These are phyloP conservation scores for Brachionus manjavacas DNA, from an alignment of 1,140 invertebrate species.

Conservation along the genomic window DNA sequence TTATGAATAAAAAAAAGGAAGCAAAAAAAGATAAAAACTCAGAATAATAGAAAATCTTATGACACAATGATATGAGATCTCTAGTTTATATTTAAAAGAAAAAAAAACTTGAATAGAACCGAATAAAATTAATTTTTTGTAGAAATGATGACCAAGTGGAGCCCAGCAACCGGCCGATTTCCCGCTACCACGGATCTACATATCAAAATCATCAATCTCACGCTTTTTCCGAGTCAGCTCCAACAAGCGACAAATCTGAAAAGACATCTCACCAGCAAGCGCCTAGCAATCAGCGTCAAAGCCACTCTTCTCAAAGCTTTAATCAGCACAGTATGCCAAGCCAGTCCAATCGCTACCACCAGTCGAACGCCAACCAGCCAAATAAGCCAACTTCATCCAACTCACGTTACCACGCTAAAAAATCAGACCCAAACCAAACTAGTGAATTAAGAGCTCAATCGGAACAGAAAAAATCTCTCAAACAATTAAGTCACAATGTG, in stretches of 20 bases:
- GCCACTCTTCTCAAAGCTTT: not conserved
- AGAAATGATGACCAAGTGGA: not conserved
- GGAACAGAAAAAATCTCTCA: slow-evolving; percentile 12
- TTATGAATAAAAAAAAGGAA: too few species aligned
- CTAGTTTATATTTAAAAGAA: too few species aligned
- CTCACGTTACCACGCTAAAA: not conserved
- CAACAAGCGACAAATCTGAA: not conserved
- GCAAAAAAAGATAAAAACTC: too few species aligned
- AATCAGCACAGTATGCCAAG: not conserved
- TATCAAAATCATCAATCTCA: not conserved
- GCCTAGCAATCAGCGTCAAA: not conserved
- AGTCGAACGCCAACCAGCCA: not conserved
- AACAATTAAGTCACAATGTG: slow-evolving; percentile 36
- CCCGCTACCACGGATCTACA: not conserved
- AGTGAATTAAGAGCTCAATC: too few species aligned
- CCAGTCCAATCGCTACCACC: not conserved
- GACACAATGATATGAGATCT: too few species aligned
- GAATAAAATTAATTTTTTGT: not conserved
- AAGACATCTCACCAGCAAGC: not conserved
- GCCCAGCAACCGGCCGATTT: not conserved
- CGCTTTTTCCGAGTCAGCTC: not conserved
- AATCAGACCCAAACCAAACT: not conserved
- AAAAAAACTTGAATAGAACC: too few species aligned
- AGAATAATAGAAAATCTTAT: too few species aligned
- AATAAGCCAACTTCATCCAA: not conserved